Evolutionary conservation across 2,113 vertebrate genomes (phyloP).

Genomic region (Furnarius figulus): DNA sequence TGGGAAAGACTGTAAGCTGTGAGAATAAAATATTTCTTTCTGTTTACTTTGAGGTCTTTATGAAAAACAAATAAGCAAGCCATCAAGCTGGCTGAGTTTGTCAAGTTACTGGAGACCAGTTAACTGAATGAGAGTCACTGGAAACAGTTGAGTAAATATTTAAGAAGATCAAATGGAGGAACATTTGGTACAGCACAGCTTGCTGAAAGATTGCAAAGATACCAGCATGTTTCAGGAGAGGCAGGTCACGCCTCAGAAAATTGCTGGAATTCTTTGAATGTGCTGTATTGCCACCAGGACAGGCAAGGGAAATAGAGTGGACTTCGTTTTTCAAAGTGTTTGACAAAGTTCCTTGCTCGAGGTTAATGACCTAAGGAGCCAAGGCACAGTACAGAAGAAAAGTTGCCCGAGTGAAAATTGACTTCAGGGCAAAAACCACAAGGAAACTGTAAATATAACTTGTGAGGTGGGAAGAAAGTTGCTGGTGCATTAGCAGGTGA

Average conservation of each 20-base stretch:
- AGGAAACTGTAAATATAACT: constrained; percentile 56
- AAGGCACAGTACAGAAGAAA: constrained; percentile 48
- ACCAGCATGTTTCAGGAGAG: constrained; percentile 51
- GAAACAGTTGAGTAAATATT: constrained; percentile 65
- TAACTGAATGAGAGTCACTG: constrained; percentile 48
- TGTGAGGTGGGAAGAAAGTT: constrained; percentile 7
- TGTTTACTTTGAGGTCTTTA: constrained; percentile 6
- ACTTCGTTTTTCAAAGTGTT: constrained; percentile 53
- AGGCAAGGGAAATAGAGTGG: constrained; percentile 44
- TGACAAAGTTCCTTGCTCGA: constrained; percentile 46
- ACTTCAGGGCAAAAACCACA: constrained; percentile 51
- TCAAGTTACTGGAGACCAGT: constrained; percentile 46
- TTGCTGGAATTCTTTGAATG: constrained; percentile 57
- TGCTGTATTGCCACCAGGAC: constrained; percentile 23
- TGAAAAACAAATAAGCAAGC: constrained; percentile 23
- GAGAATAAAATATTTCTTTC: constrained; percentile 22
- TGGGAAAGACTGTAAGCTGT: not conserved
- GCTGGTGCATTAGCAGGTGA: not conserved
- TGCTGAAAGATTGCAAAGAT: constrained; percentile 53
- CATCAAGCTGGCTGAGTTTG: constrained; percentile 8
- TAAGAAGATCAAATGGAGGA: constrained; percentile 52
- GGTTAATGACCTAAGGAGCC: constrained; percentile 61
- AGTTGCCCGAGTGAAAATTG: constrained; percentile 56
- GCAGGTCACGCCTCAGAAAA: constrained; percentile 30
- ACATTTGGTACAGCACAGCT: constrained; percentile 39